Base-by-base conservation (phyloP, 2,888 invertebrate genomes). In the Xestia ashworthii region DNA sequence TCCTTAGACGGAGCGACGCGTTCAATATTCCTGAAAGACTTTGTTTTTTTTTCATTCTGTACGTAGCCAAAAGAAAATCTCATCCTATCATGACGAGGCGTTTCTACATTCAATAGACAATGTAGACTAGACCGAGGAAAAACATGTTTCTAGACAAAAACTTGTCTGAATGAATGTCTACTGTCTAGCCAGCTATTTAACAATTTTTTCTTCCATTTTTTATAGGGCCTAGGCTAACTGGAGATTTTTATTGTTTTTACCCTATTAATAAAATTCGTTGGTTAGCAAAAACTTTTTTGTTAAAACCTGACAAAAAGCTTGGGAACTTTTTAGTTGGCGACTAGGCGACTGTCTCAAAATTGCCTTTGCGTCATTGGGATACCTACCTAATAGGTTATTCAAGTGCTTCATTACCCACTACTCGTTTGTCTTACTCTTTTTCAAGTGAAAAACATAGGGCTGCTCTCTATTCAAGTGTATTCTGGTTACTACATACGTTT, bases 81-180 rank as follows among this genome's bases (percentile, higher is more conserved):
- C 14, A 12, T 62, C 55, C 55, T 2, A 50, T 16, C 76, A 73
- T 67, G 62, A 79, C 44, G 58, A 50, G 38, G 55, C 55, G 50
- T 71, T 67, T 78, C 46, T 66, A 22, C 67, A 58, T 78, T 67
- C n/a, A 82, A 76, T 62, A 48, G n/a, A 22, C 32, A 68, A 58
- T 44, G 41, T 64, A 68, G 38, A 32, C 46, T 74, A 16, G 48
- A 22, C n/a, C 44, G 32, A 48, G 3, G 8, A 32, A 62, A 74
- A 78, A 81, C 64, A 41, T 1, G 9, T 12, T 38, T 62, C 55
- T 25, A 68, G 48, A n/a, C 32, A 76, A 70, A 82, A 76, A 71
- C 41, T 66, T 67, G 70, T 70, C 55, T 67, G n/a, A 80, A 62
- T 76, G 77, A 19, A 67, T 32, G 80, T 55, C 53, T 72, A 48